phyloP scores from a whole-genome alignment of 2,797 vertebrate species.

The Siniperca obscura region DNA sequence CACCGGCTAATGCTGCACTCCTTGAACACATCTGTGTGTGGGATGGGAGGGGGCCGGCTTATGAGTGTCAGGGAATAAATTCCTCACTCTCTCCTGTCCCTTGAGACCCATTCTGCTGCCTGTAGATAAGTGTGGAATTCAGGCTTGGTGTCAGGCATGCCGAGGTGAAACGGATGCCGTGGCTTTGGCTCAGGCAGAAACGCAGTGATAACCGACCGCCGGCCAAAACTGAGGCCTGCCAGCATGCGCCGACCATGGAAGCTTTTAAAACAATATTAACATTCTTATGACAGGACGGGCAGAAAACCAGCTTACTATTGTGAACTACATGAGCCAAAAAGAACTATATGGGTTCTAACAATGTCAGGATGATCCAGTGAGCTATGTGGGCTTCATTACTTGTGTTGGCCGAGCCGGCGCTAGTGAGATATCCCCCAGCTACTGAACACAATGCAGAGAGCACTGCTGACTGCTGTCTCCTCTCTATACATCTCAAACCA shows the following conservation, averaged over 20 bases:
- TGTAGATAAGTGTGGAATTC: constrained; percentile 78
- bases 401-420: constrained; percentile 25
- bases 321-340: constrained; percentile 42
- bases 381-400: constrained; percentile 62
- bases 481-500: constrained; percentile 67
- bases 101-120: constrained; percentile 73
- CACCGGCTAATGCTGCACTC: constrained; percentile 62
- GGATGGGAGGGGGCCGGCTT: constrained; percentile 28
- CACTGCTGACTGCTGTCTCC: constrained; percentile 67
- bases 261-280: constrained; percentile 62
- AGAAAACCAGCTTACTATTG: constrained; percentile 49
- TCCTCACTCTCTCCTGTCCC: constrained; percentile 58
- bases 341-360: constrained; percentile 49
- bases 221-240: constrained; percentile 56
- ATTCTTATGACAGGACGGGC: constrained; percentile 21
- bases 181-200: constrained; percentile 40
- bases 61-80: constrained; percentile 57
- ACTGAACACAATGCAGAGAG: constrained; percentile 46
- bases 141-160: constrained; percentile 58
- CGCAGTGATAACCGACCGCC: constrained; percentile 29
- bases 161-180: constrained; percentile 66
- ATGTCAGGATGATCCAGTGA: constrained; percentile 53
- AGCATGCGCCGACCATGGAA: not conserved
- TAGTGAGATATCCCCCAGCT: constrained; percentile 55
- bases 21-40: constrained; percentile 66